phyloP scores from a whole-genome alignment of 2,797 vertebrate genomes.

The Stomatorhinus walkeri region DNA sequence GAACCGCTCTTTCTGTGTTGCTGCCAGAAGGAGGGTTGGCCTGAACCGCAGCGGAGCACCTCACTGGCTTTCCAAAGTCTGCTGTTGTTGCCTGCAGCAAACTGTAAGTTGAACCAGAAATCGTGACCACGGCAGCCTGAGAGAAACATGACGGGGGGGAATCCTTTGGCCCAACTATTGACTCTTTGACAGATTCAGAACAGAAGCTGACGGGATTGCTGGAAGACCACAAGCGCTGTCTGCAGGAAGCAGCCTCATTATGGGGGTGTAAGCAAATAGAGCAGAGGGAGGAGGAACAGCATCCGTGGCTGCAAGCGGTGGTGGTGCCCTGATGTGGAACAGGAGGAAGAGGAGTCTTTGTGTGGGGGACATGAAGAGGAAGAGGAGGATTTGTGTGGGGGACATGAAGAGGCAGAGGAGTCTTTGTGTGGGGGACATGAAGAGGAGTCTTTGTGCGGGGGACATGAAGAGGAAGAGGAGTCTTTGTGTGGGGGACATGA shows the following conservation, averaged over 20 bases:
- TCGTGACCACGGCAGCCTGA: neutral
- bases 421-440: neutral
- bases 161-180: neutral
- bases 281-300: neutral
- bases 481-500: neutral
- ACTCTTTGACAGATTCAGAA: neutral
- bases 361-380: neutral
- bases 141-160: neutral
- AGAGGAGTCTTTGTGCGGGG: neutral
- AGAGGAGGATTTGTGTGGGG: neutral
- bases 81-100: neutral
- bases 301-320: neutral
- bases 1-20: neutral
- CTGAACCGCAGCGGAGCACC: neutral
- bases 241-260: conserved; percentile 24
- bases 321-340: neutral
- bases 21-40: neutral
- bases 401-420: neutral
- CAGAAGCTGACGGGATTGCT: neutral
- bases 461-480: neutral
- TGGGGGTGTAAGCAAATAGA: conserved; percentile 15
- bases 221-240: neutral
- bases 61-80: neutral
- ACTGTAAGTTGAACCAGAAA: neutral
- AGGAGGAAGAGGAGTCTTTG: neutral